Evolutionary conservation across 2,888 invertebrate genomes (phyloP), one percentile per base, ranked within the genome.

Genomic region (Cheilosia pagana): DNA sequence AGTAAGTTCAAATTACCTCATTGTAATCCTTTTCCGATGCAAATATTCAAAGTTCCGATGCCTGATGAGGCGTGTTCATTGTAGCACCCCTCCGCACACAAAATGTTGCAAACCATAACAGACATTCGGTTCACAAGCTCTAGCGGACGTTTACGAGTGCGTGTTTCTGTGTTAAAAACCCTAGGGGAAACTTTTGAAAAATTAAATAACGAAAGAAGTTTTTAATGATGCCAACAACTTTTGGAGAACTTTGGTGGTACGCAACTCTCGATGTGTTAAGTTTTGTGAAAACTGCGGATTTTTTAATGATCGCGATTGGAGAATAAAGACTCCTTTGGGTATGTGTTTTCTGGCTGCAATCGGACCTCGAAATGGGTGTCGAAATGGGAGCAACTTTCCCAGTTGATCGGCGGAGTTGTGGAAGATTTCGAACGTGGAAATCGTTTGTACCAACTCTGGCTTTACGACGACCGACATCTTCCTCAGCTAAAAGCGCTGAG

Each of bases 1-100:
- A 81, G 68, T 75, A 75, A 75, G 75, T 75, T 70, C 63, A 57
- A 81, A 75, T 76, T 59, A 81, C 81, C 25, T 39, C 35, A 57
- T 52, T 59, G 75, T 76, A 59, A 81, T 75, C 75, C 57, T 65
- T 68, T 81, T 83, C 53, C 70, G 70, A 79, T 70, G 79, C 68
- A 74, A 83, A 70, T 79, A 75, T 75, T 55, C 39, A 75, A 65
- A 78, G 48, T 72, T 81, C 45, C 68, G 45, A 52, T 65, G 70
- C 65, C 71, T 65, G 62, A 72, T 53, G 65, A 60, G 65, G 14
- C 25, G n/a, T 53, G 25, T 43, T 72, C 52, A 45, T 39, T 35
- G 65, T 28, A 4, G 21, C 57, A 0, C n/a, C 25, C 12, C 8
- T 21, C n/a, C 14, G 23, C 16, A 6, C 48, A 35, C 31, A 50